A percentile compares a stretch with the other conserved stretches of the same genome.
Conservation (phyloP, 1,140 invertebrate genomes). For the Pomacea maculata region DNA sequence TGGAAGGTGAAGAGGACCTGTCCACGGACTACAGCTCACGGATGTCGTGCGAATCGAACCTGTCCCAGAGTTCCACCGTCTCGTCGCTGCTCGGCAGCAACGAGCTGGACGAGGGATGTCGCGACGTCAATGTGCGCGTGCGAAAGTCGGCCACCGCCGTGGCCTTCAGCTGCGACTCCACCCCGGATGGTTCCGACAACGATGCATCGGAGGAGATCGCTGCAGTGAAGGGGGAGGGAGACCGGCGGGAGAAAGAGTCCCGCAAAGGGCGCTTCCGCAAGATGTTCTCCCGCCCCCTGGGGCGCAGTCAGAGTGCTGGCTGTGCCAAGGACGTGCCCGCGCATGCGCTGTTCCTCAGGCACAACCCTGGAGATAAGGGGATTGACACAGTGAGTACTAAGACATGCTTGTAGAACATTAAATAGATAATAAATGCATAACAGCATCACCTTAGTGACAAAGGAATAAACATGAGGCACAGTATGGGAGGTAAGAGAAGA, state of each 20-base stretch:
- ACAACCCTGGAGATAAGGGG: constrained; percentile 40
- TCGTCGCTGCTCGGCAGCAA: not conserved
- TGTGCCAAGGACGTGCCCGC: constrained; percentile 64
- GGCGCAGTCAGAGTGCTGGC: constrained; percentile 65
- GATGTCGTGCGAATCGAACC: constrained; percentile 16
- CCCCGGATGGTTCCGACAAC: constrained; percentile 32
- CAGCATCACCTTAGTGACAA: too few relatives aligned
- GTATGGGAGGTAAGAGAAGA: too few relatives aligned
- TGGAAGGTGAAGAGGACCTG: not conserved
- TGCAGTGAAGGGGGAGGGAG: not conserved
- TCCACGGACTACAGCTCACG: constrained; percentile 19
- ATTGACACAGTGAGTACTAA: constrained; percentile 52
- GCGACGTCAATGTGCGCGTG: not conserved
- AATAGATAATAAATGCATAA: too few relatives aligned
- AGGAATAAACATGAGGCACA: too few relatives aligned
- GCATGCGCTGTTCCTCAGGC: constrained; percentile 59
- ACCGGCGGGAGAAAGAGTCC: constrained; percentile 25
- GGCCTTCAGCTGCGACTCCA: constrained; percentile 33
- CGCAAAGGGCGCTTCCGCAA: constrained; percentile 45
- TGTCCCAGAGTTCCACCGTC: constrained; percentile 1
- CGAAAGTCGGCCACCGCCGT: constrained; percentile 3
- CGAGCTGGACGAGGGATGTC: not conserved
- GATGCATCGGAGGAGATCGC: constrained; percentile 12
- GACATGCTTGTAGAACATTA: too few relatives aligned
- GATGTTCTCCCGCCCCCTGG: constrained; percentile 59